Conservation (phyloP, 2,888 invertebrate genomes). For the Pelosia muscerda region DNA sequence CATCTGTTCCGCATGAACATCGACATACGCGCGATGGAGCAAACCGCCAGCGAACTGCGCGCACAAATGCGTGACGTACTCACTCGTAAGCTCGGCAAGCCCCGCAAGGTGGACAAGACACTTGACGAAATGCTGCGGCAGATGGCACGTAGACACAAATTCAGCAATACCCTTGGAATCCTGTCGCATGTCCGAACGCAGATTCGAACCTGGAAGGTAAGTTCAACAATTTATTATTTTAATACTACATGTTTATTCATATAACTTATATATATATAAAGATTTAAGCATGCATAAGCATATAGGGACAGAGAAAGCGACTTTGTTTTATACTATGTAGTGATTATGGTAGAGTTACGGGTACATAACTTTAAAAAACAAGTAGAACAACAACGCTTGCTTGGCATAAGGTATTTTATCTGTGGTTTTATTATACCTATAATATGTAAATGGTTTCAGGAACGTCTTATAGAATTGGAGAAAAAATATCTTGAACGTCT, state of each 20-base stretch:
- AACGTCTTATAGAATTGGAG: slow-evolving; percentile 71
- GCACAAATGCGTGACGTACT: slow-evolving; percentile 80
- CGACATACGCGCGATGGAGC: slow-evolving; percentile 89
- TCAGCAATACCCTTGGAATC: slow-evolving; percentile 62
- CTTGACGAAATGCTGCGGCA: slow-evolving; percentile 76
- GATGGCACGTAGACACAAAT: slow-evolving; percentile 80
- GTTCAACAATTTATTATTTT: neutral
- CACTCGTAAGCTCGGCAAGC: slow-evolving; percentile 75
- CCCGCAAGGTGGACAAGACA: slow-evolving; percentile 74
- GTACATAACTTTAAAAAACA: no score
- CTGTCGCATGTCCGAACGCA: slow-evolving; percentile 69
- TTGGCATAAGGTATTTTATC: no score
- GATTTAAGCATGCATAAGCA: no score
- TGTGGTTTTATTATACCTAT: neutral
- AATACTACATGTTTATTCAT: no score
- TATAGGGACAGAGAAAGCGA: no score
- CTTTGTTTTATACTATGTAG: no score
- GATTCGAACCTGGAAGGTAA: slow-evolving; percentile 73
- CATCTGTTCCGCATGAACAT: slow-evolving; percentile 91
- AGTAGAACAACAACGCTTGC: no score
- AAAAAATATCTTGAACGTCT: slow-evolving; percentile 70
- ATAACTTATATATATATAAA: no score
- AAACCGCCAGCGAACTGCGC: slow-evolving; percentile 85
- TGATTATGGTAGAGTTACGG: no score
- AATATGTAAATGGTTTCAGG: slow-evolving; percentile 56